Base-by-base conservation (phyloP, 2,888 invertebrate species). In the Clunio marinus region DNA sequence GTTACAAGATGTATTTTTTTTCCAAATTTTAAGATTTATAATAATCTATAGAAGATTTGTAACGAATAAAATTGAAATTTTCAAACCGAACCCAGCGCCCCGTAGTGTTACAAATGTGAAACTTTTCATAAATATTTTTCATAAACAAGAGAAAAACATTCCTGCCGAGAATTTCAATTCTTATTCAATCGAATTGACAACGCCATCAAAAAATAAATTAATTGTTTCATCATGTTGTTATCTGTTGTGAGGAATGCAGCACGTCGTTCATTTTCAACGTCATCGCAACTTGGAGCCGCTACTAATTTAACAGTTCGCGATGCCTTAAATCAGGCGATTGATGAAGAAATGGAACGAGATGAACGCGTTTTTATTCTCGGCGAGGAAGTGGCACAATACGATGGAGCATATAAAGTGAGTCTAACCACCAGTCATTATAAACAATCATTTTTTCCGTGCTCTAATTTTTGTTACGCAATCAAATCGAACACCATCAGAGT, bases 331-430 rank as follows among this genome's bases (percentile, higher is more conserved):
- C 84, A 88, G 70, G 99, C 98, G 0, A 82, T 99, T 76, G 97
- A 98, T 77, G 98, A 99, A 77, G 99, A 99, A 81, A 90, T 99
- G 86, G 88, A 89, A 74, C 84, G 89, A 70, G 98, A 99, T 77
- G 94, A 96, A 32, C 84, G 83, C 70, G 95, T 96, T 0, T 96
- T 96, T 77, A 76, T 96, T 46, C 74, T 97, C 71, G 99, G 98
- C 45, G 98, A 99, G 79, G 99, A 99, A 81, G 98, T 99, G 1
- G 98, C 97, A n/a, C 88, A 91, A 80, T 98, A 97, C 76, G 97
- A 98, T 77, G 98, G 98, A 71, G 96, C 97, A 60, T 98, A 98
- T 77, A 92, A 97, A 88, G 91, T 98, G 27, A 89, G 69, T 46
- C 66, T 41, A 51, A 22, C 17, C 27, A 8, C 17, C 27, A 37